Evolutionary conservation across 2,113 vertebrate species (phyloP), one percentile per base, ranked within the genome.

Genomic region (Myodes glareolus): DNA sequence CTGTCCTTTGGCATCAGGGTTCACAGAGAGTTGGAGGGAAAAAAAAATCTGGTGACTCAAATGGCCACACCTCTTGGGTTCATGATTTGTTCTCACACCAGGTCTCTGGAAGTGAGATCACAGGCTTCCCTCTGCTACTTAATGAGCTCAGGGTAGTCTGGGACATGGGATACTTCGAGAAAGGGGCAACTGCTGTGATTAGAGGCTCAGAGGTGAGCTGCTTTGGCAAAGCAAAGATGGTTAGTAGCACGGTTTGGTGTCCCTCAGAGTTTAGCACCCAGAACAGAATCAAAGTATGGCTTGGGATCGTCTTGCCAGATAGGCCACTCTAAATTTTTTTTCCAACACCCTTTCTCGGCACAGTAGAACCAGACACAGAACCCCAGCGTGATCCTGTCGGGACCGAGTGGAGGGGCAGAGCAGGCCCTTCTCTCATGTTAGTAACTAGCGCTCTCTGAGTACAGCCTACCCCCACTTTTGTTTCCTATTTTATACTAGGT

Each of bases 1-100:
- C 95, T 98, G 90, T 98, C 97, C 92, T 97, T 97, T 97, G 97
- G 97, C 97, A 96, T 95, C 47, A 72, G 82, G 93, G 90, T 96
- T 93, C 95, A 97, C 91, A 96, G 86, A 91, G 90, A 97, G 88
- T 93, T 97, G 94, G 93, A 96, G 97, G 2, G 14, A 58, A 58
- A 58, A 58, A 94, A 97, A 85, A 94, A 97, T 94, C 70, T 72
- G 90, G 95, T 97, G 93, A 96, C 94, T 97, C 96, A 98, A 96
- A 97, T 88, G 87, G 95, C 96, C 96, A 96, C 96, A 95, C 97
- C 98, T 97, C 94, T 97, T 94, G 90, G 91, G 95, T 97, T 96
- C 90, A 93, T 92, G 94, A 94, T 98, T 96, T 96, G 94, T 97
- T 97, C 97, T 94, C 90, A 97, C 36, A 95, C 92, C 88, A 80